Base-by-base conservation (phyloP, 2,888 invertebrate genomes). In the Odontothrips loti region DNA sequence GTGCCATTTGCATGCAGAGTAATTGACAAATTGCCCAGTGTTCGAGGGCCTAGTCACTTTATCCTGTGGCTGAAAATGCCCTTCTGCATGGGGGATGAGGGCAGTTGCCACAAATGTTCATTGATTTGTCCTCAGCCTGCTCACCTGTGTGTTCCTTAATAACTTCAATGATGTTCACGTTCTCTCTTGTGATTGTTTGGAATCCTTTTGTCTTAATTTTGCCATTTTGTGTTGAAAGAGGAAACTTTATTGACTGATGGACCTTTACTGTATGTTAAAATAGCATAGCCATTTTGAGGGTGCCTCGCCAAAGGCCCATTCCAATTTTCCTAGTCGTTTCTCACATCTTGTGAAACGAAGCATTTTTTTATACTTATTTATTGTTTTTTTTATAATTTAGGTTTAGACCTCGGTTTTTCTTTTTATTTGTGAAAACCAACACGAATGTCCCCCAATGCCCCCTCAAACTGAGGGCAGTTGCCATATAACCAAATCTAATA, bases 331-430 rank as follows among this genome's bases (percentile, higher is more conserved):
- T 23, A 27, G 12, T 27, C 27, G 68, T 75, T 75, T 75, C 68
- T 75, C 23, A 27, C 11, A 27, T 75, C 23, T 27, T 23, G 12
- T 75, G 68, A 75, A 75, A 75, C 68, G 27, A 75, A 75, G 23
- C 68, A 75, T 75, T 75, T 75, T 58, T 58, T 75, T 75, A 75
- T 75, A 75, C 68, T 75, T 75, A 75, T 75, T 75, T 75, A 75
- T 75, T 75, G 68, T 75, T 75, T 75, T 11, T 68, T 68, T 68
- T 23, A 75, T 75, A 9, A 27, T 75, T 43, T 27, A 75, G 68
- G 12, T 27, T 75, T 75, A 75, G 68, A 43, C 34, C 34, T 43
- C 6, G 34, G 9, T 75, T 27, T 23, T 27, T 27, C 8, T 75
- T 68, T 23, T 68, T 11, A 75, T n/a, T 68, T 68, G 68, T 23